Conservation (phyloP, 2,888 invertebrate genomes). For the Ophraella communa region DNA sequence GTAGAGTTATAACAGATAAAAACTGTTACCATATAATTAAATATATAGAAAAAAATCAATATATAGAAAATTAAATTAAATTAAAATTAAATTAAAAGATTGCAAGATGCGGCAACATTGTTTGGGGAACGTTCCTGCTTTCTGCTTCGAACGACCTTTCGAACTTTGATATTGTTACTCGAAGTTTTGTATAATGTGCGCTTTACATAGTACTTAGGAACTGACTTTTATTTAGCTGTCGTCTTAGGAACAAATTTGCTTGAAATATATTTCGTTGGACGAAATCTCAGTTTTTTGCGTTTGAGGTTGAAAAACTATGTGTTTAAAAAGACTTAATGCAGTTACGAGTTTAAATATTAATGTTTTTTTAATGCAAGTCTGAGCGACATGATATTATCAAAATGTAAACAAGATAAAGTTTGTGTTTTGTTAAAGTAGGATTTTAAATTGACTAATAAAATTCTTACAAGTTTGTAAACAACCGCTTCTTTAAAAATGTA, state of each 20-base stretch:
- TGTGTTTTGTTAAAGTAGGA: no score
- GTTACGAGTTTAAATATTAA: no score
- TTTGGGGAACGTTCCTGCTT: constrained; percentile 3
- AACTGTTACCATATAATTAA: no score
- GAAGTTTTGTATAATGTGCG: constrained; percentile 37
- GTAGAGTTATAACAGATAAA: no score
- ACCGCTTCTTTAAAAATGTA: no score
- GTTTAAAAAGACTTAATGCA: neutral
- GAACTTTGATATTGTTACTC: constrained; percentile 48
- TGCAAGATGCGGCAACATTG: constrained; percentile 4
- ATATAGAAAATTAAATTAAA: neutral
- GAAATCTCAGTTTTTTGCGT: constrained; percentile 5
- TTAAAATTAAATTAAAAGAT: neutral
- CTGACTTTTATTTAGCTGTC: constrained; percentile 25
- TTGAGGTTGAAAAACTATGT: neutral
- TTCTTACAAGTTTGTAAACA: no score
- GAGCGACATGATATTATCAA: no score
- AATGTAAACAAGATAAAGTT: no score
- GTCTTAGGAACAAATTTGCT: constrained; percentile 14
- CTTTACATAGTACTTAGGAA: constrained; percentile 25
- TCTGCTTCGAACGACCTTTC: constrained; percentile 40
- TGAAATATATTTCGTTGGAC: constrained; percentile 20
- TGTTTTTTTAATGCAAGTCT: no score
- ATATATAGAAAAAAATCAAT: neutral
- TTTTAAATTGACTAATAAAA: no score